phyloP scores from a whole-genome alignment of 1,140 invertebrate genomes.

The Matsumurasca onukii region DNA sequence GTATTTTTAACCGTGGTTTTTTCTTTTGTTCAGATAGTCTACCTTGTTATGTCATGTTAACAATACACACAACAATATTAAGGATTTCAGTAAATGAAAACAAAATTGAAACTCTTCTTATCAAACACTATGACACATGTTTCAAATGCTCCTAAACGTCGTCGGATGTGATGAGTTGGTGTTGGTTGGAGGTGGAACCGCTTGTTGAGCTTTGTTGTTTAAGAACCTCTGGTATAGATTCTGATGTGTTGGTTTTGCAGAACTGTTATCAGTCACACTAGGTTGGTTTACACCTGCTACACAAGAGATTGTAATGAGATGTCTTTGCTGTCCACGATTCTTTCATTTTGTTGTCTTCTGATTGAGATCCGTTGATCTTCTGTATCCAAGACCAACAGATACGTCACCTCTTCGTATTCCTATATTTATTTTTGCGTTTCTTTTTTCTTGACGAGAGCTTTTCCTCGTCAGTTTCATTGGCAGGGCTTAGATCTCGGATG shows the following conservation, averaged over 20 bases:
- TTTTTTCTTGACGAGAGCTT: constrained; percentile 39
- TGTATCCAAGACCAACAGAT: constrained; percentile 29
- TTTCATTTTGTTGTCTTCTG: constrained; percentile 28
- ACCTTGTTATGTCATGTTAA: no score
- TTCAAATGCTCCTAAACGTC: no score
- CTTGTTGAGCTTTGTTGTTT: constrained; percentile 15
- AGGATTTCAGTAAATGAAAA: no score
- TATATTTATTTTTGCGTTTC: constrained; percentile 38
- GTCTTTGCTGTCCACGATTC: constrained; percentile 16
- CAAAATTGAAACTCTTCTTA: no score
- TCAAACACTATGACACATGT: no score
- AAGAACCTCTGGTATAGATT: constrained; percentile 35
- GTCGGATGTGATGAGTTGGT: background rate
- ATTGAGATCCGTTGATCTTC: constrained; percentile 14
- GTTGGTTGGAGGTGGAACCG: no score
- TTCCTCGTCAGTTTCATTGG: constrained; percentile 37
- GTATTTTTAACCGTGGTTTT: no score
- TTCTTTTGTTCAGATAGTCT: no score
- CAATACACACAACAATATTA: no score
- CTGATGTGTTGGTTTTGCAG: background rate
- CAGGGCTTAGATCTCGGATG: constrained; percentile 24
- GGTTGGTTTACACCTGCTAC: constrained; percentile 34
- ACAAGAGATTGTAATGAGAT: constrained; percentile 31
- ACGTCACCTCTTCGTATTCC: constrained; percentile 37
- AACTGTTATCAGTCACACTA: background rate